These are phyloP conservation scores for Otolemur crassicaudatus DNA, from an alignment of 2,797 vertebrate genomes.

Conservation along the genomic window DNA sequence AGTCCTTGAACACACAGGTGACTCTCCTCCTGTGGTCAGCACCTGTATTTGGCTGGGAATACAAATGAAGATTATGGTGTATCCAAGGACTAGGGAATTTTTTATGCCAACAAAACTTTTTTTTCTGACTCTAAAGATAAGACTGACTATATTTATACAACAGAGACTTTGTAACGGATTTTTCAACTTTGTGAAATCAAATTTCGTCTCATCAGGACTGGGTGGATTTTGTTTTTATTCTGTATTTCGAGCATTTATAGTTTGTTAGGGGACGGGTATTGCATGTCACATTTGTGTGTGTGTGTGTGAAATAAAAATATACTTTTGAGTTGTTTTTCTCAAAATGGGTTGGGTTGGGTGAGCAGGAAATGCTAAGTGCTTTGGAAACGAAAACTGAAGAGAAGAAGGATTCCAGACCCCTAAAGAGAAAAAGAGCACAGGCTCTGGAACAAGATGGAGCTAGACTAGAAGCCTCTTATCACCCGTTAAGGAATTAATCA, in stretches of 20 bases:
- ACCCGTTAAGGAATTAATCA: not conserved
- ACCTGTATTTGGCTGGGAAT: slow-evolving; percentile 30
- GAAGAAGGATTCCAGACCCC: not conserved
- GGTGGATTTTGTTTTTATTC: slow-evolving; percentile 72
- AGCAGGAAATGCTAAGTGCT: not conserved
- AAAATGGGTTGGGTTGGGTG: not conserved
- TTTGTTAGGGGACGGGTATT: slow-evolving; percentile 68
- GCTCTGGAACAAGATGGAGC: not conserved
- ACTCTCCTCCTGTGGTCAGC: not conserved
- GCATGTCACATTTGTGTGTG: slow-evolving; percentile 59
- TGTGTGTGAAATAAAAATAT: slow-evolving; percentile 70
- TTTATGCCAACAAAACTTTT: slow-evolving; percentile 48
- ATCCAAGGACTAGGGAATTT: slow-evolving; percentile 62
- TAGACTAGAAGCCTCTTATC: not conserved
- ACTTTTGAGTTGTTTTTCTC: slow-evolving; percentile 70
- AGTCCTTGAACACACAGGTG: not conserved
- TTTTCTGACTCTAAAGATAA: slow-evolving; percentile 74
- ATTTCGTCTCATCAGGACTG: slow-evolving; percentile 57
- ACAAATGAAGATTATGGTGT: slow-evolving; percentile 8
- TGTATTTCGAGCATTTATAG: slow-evolving; percentile 73
- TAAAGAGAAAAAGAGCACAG: not conserved
- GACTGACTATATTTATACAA: slow-evolving; percentile 83
- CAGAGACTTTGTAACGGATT: slow-evolving; percentile 75
- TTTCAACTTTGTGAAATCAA: slow-evolving; percentile 79
- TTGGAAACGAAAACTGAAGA: not conserved